These are phyloP conservation scores for Coturnix japonica DNA, from an alignment of 2,113 vertebrate species.

Conservation along the genomic window DNA sequence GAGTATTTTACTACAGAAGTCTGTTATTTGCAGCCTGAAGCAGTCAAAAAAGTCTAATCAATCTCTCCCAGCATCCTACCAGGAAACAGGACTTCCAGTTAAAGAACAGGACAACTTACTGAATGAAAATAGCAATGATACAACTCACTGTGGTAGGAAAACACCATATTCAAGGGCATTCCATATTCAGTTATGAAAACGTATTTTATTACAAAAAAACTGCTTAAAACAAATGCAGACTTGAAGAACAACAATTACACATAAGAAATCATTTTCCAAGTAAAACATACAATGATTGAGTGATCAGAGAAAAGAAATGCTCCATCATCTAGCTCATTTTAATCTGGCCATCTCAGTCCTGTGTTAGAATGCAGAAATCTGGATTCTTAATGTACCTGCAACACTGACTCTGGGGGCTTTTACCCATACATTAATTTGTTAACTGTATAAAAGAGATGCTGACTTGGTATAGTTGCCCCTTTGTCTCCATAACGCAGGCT, in stretches of 20 bases:
- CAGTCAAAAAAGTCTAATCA: background rate
- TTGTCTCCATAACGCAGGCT: background rate
- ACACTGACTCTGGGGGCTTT: background rate
- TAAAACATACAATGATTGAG: slow-evolving; percentile 1
- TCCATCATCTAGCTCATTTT: background rate
- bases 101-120: background rate
- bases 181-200: background rate
- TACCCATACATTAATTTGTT: background rate
- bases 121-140: background rate
- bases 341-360: background rate
- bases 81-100: background rate
- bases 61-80: background rate
- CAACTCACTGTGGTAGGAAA: background rate
- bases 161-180: background rate
- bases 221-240: slow-evolving; percentile 22
- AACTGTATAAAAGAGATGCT: background rate
- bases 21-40: background rate
- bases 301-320: background rate
- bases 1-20: background rate
- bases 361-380: background rate
- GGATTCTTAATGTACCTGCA: background rate
- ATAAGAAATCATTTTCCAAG: background rate
- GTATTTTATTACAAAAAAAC: slow-evolving; percentile 46
- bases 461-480: background rate
- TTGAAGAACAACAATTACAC: background rate